These are phyloP conservation scores for Rhombomys opimus DNA, from an alignment of 2,113 vertebrate genomes.

Conservation along the genomic window DNA sequence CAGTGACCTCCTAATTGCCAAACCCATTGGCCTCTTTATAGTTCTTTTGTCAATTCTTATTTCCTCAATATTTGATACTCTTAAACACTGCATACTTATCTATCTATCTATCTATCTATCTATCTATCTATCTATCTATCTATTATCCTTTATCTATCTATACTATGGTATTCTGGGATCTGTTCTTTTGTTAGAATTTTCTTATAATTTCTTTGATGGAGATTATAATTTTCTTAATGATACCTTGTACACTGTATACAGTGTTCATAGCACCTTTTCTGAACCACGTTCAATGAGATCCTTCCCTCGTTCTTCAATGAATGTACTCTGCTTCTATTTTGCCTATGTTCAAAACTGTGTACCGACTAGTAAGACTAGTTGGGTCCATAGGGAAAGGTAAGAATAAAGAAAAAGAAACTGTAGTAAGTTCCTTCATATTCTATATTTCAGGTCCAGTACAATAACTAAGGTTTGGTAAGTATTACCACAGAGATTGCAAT, in stretches of 20 bases:
- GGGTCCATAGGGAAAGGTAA: not conserved
- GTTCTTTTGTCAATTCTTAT: not conserved
- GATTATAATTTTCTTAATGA: too few relatives aligned
- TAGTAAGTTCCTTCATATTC: not conserved
- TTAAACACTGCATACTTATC: not conserved
- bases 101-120: not conserved
- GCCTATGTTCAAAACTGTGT: not conserved
- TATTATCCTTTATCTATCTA: not conserved
- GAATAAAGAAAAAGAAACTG: not conserved
- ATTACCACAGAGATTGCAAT: not conserved
- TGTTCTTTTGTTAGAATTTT: not conserved
- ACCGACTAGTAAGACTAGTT: not conserved
- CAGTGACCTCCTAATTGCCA: slow-evolving; percentile 51
- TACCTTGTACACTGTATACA: not conserved
- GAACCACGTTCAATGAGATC: not conserved
- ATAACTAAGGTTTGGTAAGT: not conserved
- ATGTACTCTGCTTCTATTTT: not conserved
- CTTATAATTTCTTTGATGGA: too few relatives aligned
- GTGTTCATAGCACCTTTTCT: not conserved
- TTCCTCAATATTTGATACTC: not conserved
- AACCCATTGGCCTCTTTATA: not conserved
- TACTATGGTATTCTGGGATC: not conserved
- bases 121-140: not conserved
- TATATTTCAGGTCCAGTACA: not conserved
- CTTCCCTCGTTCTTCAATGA: not conserved